Conservation (phyloP, 1,140 invertebrate species). For the Ctenoplectra terminalis region DNA sequence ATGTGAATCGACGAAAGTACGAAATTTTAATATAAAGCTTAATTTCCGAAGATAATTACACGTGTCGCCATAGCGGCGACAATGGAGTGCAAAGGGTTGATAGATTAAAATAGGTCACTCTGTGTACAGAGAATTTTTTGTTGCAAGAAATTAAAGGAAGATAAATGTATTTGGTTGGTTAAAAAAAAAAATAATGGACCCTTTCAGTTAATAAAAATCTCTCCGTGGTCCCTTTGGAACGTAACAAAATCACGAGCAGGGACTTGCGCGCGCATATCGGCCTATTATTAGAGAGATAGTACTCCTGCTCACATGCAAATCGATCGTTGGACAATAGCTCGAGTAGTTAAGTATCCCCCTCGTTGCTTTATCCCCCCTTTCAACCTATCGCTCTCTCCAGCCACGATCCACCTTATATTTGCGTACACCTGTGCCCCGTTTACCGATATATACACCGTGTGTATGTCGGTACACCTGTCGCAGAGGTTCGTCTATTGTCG, state of each 20-base stretch:
- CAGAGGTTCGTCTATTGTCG: conserved; percentile 18
- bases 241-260: conserved; percentile 26
- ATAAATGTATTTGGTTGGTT: too few species aligned
- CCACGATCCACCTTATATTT: conserved; percentile 37
- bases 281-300: conserved; percentile 51
- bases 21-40: too few species aligned
- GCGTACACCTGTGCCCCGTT: conserved; percentile 46
- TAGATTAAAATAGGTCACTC: too few species aligned
- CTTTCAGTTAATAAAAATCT: not conserved
- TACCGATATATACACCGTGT: conserved; percentile 20
- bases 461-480: conserved; percentile 19
- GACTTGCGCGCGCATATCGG: conserved; percentile 50
- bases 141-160: too few species aligned
- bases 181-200: too few species aligned
- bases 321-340: conserved; percentile 63
- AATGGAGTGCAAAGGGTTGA: too few species aligned
- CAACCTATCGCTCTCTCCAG: conserved; percentile 18
- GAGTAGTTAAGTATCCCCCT: conserved; percentile 57
- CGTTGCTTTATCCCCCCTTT: conserved; percentile 50
- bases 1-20: too few species aligned
- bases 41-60: too few species aligned
- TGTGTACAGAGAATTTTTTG: too few species aligned
- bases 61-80: too few species aligned
- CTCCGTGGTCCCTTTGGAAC: conserved; percentile 1
- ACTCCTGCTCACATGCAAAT: conserved; percentile 58